Conservation (phyloP, 1,140 invertebrate genomes). For the Brachionus calyciflorus region DNA sequence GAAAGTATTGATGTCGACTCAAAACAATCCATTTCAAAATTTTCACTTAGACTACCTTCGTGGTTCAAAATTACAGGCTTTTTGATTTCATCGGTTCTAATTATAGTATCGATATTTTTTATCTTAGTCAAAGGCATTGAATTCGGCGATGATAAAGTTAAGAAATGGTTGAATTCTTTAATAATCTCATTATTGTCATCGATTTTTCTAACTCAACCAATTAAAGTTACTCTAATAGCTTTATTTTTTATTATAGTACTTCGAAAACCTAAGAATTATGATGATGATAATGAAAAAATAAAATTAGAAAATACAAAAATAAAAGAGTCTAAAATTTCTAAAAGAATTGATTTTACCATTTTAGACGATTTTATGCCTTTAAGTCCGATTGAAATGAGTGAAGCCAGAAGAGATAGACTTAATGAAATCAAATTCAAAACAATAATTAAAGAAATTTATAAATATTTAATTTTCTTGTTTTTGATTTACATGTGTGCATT, state of each 20-base stretch:
- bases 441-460: conserved; percentile 55
- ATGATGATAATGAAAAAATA: conserved; percentile 52
- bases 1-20: conserved; percentile 48
- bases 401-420: conserved; percentile 45
- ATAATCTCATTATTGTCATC: conserved; percentile 64
- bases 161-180: conserved; percentile 65
- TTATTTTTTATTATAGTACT: conserved; percentile 62
- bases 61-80: conserved; percentile 63
- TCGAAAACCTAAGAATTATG: conserved; percentile 61
- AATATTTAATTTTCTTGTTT: conserved; percentile 46
- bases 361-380: conserved; percentile 50
- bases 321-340: conserved; percentile 30
- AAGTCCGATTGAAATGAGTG: neutral
- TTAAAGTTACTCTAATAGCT: conserved; percentile 63
- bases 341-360: conserved; percentile 49
- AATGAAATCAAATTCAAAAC: conserved; percentile 3
- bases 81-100: conserved; percentile 60
- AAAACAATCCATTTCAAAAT: conserved; percentile 49
- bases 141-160: conserved; percentile 65
- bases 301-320: conserved; percentile 57
- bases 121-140: conserved; percentile 64
- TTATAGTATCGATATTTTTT: conserved; percentile 62
- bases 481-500: neutral
- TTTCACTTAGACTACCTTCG: conserved; percentile 60
- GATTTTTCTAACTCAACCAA: conserved; percentile 64